Conservation (phyloP, 1,140 invertebrate genomes). For the Panagrolaimus sp. region DNA sequence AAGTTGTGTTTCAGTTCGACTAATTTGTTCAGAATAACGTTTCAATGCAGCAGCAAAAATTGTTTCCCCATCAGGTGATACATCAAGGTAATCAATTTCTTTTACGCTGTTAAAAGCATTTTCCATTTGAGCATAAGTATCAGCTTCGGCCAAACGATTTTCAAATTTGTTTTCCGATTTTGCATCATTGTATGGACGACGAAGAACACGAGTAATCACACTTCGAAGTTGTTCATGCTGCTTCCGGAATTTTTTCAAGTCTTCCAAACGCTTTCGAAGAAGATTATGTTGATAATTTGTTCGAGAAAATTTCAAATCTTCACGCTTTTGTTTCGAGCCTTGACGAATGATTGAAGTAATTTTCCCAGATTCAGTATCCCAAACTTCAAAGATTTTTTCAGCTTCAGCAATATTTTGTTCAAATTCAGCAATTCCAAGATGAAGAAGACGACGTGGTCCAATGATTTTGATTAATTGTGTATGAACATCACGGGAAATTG, state of each 20-base stretch:
- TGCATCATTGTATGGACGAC: constrained; percentile 44
- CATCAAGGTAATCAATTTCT: constrained; percentile 94
- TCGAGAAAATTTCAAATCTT: constrained; percentile 68
- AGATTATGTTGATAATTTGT: constrained; percentile 89
- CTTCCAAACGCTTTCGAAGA: constrained; percentile 86
- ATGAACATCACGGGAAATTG: constrained; percentile 88
- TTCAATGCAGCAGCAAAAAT: constrained; percentile 93
- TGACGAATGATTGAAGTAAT: constrained; percentile 83
- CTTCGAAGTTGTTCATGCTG: constrained; percentile 95
- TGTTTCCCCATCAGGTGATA: constrained; percentile 88
- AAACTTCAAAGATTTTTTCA: constrained; percentile 89
- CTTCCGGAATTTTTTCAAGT: constrained; percentile 85
- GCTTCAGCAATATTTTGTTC: constrained; percentile 87
- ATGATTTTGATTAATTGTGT: constrained; percentile 85
- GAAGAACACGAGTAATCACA: constrained; percentile 85
- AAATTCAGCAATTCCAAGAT: constrained; percentile 96
- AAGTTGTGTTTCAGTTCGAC: constrained; percentile 90
- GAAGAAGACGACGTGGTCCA: constrained; percentile 88
- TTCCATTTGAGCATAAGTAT: constrained; percentile 16
- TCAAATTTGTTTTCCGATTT: constrained; percentile 24
- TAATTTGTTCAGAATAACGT: constrained; percentile 91
- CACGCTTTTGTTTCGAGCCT: constrained; percentile 82
- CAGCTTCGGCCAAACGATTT: constrained; percentile 25
- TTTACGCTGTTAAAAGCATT: constrained; percentile 94
- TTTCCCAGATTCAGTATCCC: constrained; percentile 99